These are phyloP conservation scores for Meteorus colon DNA, from an alignment of 2,888 invertebrate genomes.

Conservation along the genomic window DNA sequence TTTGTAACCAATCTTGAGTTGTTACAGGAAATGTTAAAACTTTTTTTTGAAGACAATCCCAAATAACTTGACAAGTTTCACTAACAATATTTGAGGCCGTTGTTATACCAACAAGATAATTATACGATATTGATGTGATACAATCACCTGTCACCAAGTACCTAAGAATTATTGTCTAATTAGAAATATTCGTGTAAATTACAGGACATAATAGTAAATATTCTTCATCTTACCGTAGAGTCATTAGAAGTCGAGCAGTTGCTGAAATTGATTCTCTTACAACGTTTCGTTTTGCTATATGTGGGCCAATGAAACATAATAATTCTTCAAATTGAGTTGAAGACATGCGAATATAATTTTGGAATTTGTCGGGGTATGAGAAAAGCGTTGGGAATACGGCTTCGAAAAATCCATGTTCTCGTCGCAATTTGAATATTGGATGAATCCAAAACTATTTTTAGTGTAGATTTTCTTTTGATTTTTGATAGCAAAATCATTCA, in stretches of 20 bases:
- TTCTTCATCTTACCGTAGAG: conserved; percentile 3
- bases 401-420: neutral
- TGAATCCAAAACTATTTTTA: neutral
- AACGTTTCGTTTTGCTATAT: neutral
- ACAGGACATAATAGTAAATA: neutral
- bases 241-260: neutral
- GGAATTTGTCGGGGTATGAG: neutral
- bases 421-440: neutral
- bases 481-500: neutral
- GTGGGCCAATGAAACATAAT: neutral
- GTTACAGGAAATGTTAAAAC: conserved; percentile 30
- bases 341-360: conserved; percentile 22
- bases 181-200: neutral
- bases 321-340: conserved; percentile 14
- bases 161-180: conserved; percentile 22
- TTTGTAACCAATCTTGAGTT: conserved; percentile 38
- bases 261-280: conserved; percentile 19
- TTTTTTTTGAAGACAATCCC: conserved; percentile 30
- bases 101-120: conserved; percentile 39
- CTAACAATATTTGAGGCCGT: conserved; percentile 40
- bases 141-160: conserved; percentile 46
- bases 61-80: conserved; percentile 43
- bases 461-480: neutral
- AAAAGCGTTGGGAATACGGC: neutral
- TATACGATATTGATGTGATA: conserved; percentile 40